Conservation (phyloP, 2,113 vertebrate genomes). For the Channa maculata region DNA sequence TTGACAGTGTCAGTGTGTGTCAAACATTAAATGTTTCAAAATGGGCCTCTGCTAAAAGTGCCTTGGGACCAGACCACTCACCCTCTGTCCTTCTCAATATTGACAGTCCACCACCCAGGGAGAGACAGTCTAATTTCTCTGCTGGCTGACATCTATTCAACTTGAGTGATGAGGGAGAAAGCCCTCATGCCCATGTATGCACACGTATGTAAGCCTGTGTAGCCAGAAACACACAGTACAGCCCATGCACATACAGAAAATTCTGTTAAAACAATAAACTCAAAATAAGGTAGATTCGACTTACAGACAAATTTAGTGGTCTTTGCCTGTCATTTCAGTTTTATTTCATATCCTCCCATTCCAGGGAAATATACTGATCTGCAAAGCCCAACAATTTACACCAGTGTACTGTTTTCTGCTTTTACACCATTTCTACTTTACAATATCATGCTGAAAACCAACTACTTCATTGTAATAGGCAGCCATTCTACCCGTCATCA, state of each 20-base stretch:
- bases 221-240: conserved; percentile 26
- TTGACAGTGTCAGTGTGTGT: conserved; percentile 74
- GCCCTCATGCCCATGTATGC: conserved; percentile 45
- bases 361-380: conserved; percentile 62
- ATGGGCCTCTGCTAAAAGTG: conserved; percentile 67
- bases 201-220: conserved; percentile 29
- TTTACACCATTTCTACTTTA: conserved; percentile 33
- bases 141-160: conserved; percentile 76
- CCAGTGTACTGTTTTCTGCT: conserved; percentile 43
- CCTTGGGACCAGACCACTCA: conserved; percentile 75
- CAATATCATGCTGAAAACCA: conserved; percentile 69
- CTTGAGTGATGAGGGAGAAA: conserved; percentile 77
- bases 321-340: conserved; percentile 68
- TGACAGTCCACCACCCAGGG: conserved; percentile 75
- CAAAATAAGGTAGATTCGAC: conserved; percentile 58
- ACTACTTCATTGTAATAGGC: conserved; percentile 55
- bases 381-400: conserved; percentile 60
- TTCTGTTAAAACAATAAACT: conserved; percentile 68
- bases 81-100: conserved; percentile 60
- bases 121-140: conserved; percentile 83
- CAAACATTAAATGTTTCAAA: conserved; percentile 77
- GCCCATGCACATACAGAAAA: conserved; percentile 41
- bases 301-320: conserved; percentile 79
- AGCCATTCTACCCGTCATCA: conserved; percentile 61
- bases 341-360: conserved; percentile 66